These are phyloP conservation scores for Diprion similis DNA, from an alignment of 1,140 invertebrate genomes.

Conservation along the genomic window DNA sequence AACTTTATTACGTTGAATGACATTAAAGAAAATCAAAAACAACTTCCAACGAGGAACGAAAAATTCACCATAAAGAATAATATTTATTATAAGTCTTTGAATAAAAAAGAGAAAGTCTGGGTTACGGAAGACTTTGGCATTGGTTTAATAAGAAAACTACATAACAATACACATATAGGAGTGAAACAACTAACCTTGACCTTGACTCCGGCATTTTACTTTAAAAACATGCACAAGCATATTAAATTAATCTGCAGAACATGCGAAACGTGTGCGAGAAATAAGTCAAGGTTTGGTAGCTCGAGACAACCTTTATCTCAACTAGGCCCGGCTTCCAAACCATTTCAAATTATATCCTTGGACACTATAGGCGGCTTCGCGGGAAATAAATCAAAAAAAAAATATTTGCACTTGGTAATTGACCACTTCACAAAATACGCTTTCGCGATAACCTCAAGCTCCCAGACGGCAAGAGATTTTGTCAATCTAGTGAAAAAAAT, in stretches of 20 bases:
- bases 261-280: slow-evolving; percentile 26
- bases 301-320: slow-evolving; percentile 7
- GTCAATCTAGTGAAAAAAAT: slow-evolving; percentile 17
- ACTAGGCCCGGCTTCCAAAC: not conserved
- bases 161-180: slow-evolving; percentile 26
- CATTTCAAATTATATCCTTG: slow-evolving; percentile 27
- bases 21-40: not conserved
- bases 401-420: slow-evolving; percentile 25
- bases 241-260: slow-evolving; percentile 25
- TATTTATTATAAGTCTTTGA: slow-evolving; percentile 28
- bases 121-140: slow-evolving; percentile 30
- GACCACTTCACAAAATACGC: slow-evolving; percentile 30
- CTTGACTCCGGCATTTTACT: slow-evolving; percentile 27
- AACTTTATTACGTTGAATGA: not conserved
- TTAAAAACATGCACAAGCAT: slow-evolving; percentile 29
- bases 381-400: slow-evolving; percentile 17
- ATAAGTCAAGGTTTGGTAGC: not conserved
- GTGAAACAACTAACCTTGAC: slow-evolving; percentile 27
- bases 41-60: too few species aligned
- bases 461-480: slow-evolving; percentile 12
- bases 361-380: slow-evolving; percentile 23
- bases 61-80: not conserved
- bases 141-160: slow-evolving; percentile 23
- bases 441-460: slow-evolving; percentile 21
- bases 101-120: slow-evolving; percentile 34